A percentile compares a stretch with the other conserved stretches of the same genome.
These are phyloP conservation scores for Okapia johnstoni DNA, from an alignment of 2,113 vertebrate genomes.

Conservation along the genomic window DNA sequence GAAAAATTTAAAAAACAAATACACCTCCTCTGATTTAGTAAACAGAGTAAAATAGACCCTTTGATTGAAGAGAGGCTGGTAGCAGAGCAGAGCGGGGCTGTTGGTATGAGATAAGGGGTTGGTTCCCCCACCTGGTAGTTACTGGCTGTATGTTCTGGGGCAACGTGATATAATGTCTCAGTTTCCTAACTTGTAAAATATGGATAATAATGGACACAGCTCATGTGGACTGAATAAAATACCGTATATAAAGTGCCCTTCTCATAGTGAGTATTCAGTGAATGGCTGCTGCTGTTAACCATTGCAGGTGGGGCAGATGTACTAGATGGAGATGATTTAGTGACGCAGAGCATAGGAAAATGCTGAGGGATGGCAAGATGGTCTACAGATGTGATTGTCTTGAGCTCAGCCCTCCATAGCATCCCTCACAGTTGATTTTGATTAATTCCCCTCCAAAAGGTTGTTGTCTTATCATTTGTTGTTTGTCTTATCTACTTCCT, in stretches of 20 bases:
- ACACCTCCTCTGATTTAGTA: not conserved
- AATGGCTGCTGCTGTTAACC: not conserved
- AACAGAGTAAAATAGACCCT: not conserved
- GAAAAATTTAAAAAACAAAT: not conserved
- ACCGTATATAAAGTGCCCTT: not conserved
- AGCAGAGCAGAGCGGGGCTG: not conserved
- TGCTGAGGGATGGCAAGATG: not conserved
- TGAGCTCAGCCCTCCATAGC: not conserved
- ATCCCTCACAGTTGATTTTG: not conserved
- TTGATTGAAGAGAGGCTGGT: not conserved
- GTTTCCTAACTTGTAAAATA: not conserved
- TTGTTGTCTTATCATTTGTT: not conserved
- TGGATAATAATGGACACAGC: not conserved
- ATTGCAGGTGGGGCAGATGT: not conserved
- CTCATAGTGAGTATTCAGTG: not conserved
- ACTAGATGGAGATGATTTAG: too few species aligned
- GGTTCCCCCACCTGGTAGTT: not conserved
- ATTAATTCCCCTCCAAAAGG: not conserved
- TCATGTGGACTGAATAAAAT: not conserved
- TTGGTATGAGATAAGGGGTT: not conserved
- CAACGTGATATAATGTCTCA: not conserved
- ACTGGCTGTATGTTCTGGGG: not conserved
- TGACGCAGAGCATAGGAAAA: accelerated
- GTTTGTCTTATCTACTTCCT: slow-evolving; percentile 20
- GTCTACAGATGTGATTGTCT: not conserved